A percentile compares a stretch with the other conserved stretches of the same genome.
Evolutionary conservation across 2,888 invertebrate species (phyloP).

Genomic region (Criorhina ranunculi): DNA sequence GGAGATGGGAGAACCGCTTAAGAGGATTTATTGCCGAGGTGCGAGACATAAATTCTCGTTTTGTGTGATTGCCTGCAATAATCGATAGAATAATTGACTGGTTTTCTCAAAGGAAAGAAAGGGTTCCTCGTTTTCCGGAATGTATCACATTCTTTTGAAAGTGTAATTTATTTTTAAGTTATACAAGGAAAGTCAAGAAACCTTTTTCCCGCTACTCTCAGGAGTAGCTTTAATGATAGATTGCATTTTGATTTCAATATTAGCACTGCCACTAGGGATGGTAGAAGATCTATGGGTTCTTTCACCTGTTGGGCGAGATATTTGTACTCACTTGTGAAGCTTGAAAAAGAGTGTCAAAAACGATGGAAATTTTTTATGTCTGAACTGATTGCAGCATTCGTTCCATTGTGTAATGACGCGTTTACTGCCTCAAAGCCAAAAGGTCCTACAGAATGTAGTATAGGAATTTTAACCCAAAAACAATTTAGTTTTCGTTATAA

Average conservation of each 20-base stretch:
- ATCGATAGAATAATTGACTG: constrained; percentile 81
- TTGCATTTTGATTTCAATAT: neutral
- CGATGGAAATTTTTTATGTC: too few relatives aligned
- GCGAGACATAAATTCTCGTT: constrained; percentile 82
- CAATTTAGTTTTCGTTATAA: too few relatives aligned
- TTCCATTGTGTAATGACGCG: too few relatives aligned
- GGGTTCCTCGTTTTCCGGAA: constrained; percentile 27
- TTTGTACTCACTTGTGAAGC: too few relatives aligned
- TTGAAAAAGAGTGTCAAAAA: too few relatives aligned
- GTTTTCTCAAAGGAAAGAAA: constrained; percentile 49
- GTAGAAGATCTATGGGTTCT: too few relatives aligned
- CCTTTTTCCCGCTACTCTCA: neutral
- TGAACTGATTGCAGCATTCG: too few relatives aligned
- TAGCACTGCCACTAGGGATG: neutral
- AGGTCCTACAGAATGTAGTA: too few relatives aligned
- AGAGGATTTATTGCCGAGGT: constrained; percentile 82
- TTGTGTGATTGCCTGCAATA: constrained; percentile 84
- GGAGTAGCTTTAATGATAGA: neutral
- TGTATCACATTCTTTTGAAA: constrained; percentile 34
- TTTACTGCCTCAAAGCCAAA: too few relatives aligned
- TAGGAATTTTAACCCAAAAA: too few relatives aligned
- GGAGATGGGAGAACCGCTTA: constrained; percentile 59
- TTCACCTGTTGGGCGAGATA: too few relatives aligned
- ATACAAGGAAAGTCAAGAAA: neutral
- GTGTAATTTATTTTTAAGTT: constrained; percentile 26